These are phyloP conservation scores for Ceuthmochares aereus DNA, from an alignment of 2,113 vertebrate species.

Conservation along the genomic window DNA sequence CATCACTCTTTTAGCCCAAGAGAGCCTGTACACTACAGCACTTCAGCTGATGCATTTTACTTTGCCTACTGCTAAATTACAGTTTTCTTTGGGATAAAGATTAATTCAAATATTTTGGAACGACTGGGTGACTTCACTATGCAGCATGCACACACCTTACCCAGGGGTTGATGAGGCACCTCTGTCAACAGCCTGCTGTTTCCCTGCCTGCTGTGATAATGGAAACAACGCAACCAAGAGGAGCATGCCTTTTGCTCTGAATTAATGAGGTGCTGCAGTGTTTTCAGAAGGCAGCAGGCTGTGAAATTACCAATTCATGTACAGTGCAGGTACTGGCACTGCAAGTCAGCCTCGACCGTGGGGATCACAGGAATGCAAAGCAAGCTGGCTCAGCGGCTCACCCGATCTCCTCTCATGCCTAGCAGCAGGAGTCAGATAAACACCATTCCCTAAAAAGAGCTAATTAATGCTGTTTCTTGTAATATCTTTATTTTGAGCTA, in stretches of 20 bases:
- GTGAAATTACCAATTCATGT: neutral
- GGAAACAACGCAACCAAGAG: neutral
- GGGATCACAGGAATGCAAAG: accelerated
- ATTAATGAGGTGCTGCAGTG: neutral
- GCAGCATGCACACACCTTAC: neutral
- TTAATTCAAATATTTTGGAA: neutral
- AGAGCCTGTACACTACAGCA: neutral
- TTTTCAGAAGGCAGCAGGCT: neutral
- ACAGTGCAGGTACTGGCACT: neutral
- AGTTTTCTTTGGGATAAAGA: neutral
- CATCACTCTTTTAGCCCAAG: neutral
- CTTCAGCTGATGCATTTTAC: neutral
- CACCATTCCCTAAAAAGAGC: neutral
- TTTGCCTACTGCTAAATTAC: accelerated
- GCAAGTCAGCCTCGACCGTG: accelerated
- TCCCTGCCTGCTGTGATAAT: neutral
- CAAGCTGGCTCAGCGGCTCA: accelerated
- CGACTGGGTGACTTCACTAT: neutral
- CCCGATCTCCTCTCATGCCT: neutral
- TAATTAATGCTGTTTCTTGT: neutral
- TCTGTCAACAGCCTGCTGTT: neutral
- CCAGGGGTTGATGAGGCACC: neutral
- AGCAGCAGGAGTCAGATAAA: neutral
- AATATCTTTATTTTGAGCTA: neutral
- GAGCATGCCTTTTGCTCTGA: neutral